These are phyloP conservation scores for Lithobius niger DNA, from an alignment of 1,140 invertebrate species.

Conservation along the genomic window DNA sequence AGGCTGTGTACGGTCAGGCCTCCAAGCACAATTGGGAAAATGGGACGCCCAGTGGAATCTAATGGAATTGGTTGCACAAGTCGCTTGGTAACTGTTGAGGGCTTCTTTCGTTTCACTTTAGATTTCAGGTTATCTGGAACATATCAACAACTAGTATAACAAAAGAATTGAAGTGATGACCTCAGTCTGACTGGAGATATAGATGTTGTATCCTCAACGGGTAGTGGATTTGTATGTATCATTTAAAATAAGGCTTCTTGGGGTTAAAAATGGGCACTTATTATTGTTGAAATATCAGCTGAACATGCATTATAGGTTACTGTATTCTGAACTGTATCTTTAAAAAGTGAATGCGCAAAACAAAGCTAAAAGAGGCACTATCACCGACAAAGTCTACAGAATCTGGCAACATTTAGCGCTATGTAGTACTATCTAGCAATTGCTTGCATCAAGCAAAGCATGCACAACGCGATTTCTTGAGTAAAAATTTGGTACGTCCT, in stretches of 20 bases:
- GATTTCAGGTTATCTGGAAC: slow-evolving; percentile 20
- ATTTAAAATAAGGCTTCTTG: not conserved
- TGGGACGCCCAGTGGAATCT: slow-evolving; percentile 49
- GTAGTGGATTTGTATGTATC: not conserved
- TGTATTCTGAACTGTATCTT: too few species aligned
- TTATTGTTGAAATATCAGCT: not conserved
- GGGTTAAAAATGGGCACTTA: not conserved
- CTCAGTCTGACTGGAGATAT: not conserved
- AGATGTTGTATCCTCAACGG: not conserved
- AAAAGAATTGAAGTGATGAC: not conserved
- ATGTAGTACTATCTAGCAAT: too few species aligned
- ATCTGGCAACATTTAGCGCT: too few species aligned
- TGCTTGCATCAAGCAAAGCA: too few species aligned
- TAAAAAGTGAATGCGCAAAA: too few species aligned
- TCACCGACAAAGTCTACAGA: too few species aligned
- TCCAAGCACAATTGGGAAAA: slow-evolving; percentile 58
- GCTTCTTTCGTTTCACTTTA: slow-evolving; percentile 22
- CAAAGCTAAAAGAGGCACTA: too few species aligned
- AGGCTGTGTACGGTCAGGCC: slow-evolving; percentile 59
- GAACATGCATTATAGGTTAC: not conserved
- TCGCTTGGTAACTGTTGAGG: slow-evolving; percentile 30
- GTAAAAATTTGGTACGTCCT: too few species aligned
- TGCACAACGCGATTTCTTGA: too few species aligned
- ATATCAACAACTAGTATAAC: slow-evolving; percentile 6
- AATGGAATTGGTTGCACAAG: slow-evolving; percentile 48